A percentile compares a stretch with the other conserved stretches of the same genome.
Evolutionary conservation across 2,888 invertebrate species (phyloP).

Genomic region (Epicampocera succincta): DNA sequence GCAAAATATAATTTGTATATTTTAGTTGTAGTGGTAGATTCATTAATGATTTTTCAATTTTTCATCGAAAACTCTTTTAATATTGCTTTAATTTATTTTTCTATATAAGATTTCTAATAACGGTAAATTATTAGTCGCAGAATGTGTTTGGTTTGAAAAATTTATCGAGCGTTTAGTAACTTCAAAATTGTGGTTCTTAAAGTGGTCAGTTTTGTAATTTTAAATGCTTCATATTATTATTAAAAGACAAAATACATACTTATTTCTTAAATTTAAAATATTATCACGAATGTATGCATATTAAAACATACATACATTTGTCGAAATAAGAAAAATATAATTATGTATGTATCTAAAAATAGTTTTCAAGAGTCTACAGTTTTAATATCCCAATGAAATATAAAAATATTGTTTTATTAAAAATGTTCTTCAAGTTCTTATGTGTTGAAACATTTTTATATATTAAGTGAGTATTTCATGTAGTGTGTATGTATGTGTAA

Average conservation of each 20-base stretch:
- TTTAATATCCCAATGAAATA: constrained; percentile 12
- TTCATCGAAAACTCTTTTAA: background rate
- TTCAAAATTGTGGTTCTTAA: background rate
- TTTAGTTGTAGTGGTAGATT: constrained; percentile 29
- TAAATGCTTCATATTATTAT: background rate
- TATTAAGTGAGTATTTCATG: background rate
- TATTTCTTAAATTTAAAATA: no score
- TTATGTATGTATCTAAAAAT: constrained; percentile 17
- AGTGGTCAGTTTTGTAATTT: background rate
- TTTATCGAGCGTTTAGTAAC: background rate
- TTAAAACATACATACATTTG: background rate
- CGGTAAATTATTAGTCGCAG: constrained; percentile 39
- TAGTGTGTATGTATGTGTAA: background rate
- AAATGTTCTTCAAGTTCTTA: background rate
- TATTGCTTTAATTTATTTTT: constrained; percentile 36
- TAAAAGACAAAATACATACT: no score
- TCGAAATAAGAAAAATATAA: background rate
- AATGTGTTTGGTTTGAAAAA: constrained; percentile 10
- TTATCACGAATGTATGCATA: no score
- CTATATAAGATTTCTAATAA: constrained; percentile 30
- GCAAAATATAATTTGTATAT: constrained; percentile 9
- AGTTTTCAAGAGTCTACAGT: background rate
- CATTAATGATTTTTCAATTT: constrained; percentile 25
- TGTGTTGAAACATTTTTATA: background rate
- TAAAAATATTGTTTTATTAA: background rate